phyloP scores from a whole-genome alignment of 1,140 invertebrate species.

The Belonocnema kinseyi region DNA sequence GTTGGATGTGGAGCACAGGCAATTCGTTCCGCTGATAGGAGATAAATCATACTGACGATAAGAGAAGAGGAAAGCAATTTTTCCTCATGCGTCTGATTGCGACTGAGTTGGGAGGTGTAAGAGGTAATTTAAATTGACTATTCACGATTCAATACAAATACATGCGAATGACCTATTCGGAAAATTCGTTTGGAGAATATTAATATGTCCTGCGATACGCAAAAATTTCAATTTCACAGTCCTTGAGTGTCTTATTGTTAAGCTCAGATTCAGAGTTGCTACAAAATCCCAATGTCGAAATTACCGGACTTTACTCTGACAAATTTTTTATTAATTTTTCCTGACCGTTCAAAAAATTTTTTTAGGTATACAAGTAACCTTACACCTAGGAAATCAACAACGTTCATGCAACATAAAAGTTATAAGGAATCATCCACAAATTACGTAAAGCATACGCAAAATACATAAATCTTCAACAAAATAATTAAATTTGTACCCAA shows the following conservation, averaged over 20 bases:
- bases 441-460: too few relatives aligned
- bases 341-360: too few relatives aligned
- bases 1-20: neutral
- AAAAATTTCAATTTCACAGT: neutral
- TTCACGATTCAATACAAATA: conserved; percentile 19
- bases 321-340: too few relatives aligned
- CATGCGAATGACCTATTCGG: neutral
- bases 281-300: too few relatives aligned
- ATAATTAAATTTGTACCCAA: too few relatives aligned
- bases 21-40: conserved; percentile 17
- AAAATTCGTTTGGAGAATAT: conserved; percentile 15
- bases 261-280: too few relatives aligned
- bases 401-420: too few relatives aligned
- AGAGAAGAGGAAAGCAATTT: neutral
- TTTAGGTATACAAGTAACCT: neutral
- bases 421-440: too few relatives aligned
- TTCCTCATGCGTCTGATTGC: neutral
- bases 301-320: too few relatives aligned
- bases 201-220: neutral
- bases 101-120: neutral
- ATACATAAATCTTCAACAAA: too few relatives aligned
- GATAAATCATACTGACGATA: conserved; percentile 15
- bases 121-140: conserved; percentile 11
- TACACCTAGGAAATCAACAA: neutral
- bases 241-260: too few relatives aligned